Base-by-base conservation (phyloP, 2,113 vertebrate species). In the Scomber scombrus region DNA sequence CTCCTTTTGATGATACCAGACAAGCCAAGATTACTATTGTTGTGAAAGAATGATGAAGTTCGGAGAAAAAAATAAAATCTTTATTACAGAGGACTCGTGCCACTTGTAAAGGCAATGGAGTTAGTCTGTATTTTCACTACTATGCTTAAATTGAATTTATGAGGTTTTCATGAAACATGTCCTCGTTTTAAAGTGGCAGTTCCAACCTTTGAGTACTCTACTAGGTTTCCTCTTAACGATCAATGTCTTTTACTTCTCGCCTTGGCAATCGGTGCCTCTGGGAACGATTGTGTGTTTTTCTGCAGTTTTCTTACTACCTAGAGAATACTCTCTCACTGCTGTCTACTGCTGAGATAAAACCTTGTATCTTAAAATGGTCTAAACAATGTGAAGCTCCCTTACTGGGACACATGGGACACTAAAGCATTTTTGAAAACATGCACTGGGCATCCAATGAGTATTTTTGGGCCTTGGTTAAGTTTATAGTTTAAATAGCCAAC, bases 101-200 rank as follows among this genome's bases (percentile, higher is more conserved):
- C 58, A 52, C 50, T 43, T 73, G 21, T 56, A 81, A 72, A 67
- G 51, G 49, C 26, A 82, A 71, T 29, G 16, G 52, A 51, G 49
- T 65, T 26, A 4, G 54, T 61, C 54, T 52, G 29, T 34, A 16
- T 62, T 62, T 82, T 79, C 77, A 78, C 76, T 57, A 52, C 58
- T 67, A 62, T 49, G 26, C 80, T 77, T 75, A 80, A 45, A 70
- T n/a, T 67, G 74, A 51, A 83, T 69, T 89, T 65, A 86, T 71
- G 52, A 49, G 65, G 19, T 72, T 71, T 54, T 61, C 75, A 45
- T 65, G 21, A 86, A 57, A 47, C 52, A 56, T 61, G 16, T 75
- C 19, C 46, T 80, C 80, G 78, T 78, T 87, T 85, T 78, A 83
- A 66, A 69, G 23, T 23, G 61, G 61, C 52, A 52, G 64, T 40